phyloP scores from a whole-genome alignment of 1,140 invertebrate species.

The Procambarus clarkii region DNA sequence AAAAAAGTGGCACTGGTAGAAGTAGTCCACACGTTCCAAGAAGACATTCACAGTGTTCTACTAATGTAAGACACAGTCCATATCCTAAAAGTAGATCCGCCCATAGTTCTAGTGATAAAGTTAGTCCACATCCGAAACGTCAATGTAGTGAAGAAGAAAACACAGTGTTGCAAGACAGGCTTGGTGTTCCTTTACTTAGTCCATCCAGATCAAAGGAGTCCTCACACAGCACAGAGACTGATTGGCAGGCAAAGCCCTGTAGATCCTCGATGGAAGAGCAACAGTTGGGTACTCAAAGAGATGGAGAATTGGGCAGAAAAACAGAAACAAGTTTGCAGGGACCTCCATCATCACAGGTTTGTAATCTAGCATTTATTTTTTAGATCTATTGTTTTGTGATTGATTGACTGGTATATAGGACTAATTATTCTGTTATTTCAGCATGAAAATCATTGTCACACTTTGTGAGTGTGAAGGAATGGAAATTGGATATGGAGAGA shows the following conservation, averaged over 20 bases:
- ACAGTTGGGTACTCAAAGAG: background rate
- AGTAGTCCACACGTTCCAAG: background rate
- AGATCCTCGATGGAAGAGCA: background rate
- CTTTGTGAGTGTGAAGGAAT: background rate
- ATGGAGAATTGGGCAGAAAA: background rate
- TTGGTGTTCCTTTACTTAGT: background rate
- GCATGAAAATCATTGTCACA: no score
- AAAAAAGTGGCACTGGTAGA: constrained; percentile 1
- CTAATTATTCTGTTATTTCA: no score
- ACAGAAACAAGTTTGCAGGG: constrained; percentile 7
- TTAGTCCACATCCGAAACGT: constrained; percentile 11
- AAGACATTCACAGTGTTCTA: background rate
- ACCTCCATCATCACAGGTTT: background rate
- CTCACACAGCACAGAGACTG: background rate
- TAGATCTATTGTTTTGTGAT: no score
- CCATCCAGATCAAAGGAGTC: background rate
- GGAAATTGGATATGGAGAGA: background rate
- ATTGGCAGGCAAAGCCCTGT: background rate
- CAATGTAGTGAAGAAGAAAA: constrained; percentile 1
- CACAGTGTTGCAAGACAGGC: background rate
- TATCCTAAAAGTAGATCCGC: background rate
- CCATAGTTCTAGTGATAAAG: background rate
- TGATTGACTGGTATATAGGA: no score
- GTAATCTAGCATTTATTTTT: no score
- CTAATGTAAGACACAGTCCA: constrained; percentile 21